phyloP scores from a whole-genome alignment of 30 jellyfish, hydroid and myxozoan genomes.

The Pelagia noctiluca region DNA sequence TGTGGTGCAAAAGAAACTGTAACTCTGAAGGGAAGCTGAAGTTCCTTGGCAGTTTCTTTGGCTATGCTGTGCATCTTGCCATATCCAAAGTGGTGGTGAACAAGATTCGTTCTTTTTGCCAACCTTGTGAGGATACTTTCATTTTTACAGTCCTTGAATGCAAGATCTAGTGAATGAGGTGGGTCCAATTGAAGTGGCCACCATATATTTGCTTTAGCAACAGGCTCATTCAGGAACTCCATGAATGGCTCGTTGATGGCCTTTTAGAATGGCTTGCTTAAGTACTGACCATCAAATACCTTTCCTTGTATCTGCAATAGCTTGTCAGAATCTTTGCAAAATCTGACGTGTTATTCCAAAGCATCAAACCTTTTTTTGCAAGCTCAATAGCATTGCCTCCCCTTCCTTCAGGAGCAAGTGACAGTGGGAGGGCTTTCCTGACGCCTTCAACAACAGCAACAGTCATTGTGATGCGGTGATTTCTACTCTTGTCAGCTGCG shows the following conservation, averaged over 20 bases:
- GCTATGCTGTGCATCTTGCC: slow-evolving; percentile 44
- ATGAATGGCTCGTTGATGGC: slow-evolving; percentile 7
- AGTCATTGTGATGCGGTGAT: too few species aligned
- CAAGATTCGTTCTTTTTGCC: slow-evolving; percentile 13
- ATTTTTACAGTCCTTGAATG: background rate
- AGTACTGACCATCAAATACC: slow-evolving; percentile 32
- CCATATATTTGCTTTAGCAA: too few species aligned
- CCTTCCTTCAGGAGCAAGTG: too few species aligned
- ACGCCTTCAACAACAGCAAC: too few species aligned
- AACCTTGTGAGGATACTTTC: background rate
- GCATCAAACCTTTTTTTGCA: too few species aligned
- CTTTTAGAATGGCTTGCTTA: slow-evolving; percentile 16
- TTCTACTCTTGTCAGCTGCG: too few species aligned
- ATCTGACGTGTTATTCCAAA: too few species aligned
- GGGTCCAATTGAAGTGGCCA: too few species aligned
- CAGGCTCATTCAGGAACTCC: too few species aligned
- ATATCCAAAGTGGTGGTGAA: slow-evolving; percentile 22
- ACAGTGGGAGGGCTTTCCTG: too few species aligned
- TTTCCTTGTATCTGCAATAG: slow-evolving; percentile 9
- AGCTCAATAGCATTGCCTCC: too few species aligned
- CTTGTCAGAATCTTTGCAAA: background rate
- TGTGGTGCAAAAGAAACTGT: slow-evolving; percentile 42
- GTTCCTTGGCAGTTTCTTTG: slow-evolving; percentile 31
- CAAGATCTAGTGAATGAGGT: too few species aligned
- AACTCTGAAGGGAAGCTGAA: slow-evolving; percentile 30